These are phyloP conservation scores for Babyrousa celebensis DNA, from an alignment of 2,797 vertebrate genomes.

Conservation along the genomic window DNA sequence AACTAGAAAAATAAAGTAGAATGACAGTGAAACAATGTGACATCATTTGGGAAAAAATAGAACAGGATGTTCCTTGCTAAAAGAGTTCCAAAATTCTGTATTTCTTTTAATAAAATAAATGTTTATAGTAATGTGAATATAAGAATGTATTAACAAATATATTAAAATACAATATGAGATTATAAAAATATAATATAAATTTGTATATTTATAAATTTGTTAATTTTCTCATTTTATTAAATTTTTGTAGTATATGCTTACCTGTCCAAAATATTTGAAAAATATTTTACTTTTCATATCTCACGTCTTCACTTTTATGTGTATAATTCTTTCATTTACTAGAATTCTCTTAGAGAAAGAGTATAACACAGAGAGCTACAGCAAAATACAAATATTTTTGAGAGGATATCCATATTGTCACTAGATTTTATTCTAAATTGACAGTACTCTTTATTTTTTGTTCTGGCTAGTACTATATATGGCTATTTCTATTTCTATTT, in stretches of 20 bases:
- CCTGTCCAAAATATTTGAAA: conserved; percentile 27
- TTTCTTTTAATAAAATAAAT: conserved; percentile 51
- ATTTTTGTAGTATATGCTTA: conserved; percentile 14
- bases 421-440: conserved; percentile 66
- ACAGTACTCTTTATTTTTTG: background rate
- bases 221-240: conserved; percentile 33
- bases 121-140: background rate
- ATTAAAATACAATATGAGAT: background rate
- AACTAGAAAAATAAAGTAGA: conserved; percentile 26
- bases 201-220: background rate
- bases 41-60: background rate
- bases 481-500: conserved; percentile 58
- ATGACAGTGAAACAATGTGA: background rate
- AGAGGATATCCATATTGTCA: conserved; percentile 1
- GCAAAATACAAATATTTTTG: conserved; percentile 64
- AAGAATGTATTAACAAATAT: background rate
- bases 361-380: background rate
- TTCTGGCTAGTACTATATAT: background rate
- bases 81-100: conserved; percentile 38
- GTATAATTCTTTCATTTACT: background rate
- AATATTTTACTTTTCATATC: conserved; percentile 25
- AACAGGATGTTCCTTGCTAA: background rate
- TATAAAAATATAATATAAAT: background rate
- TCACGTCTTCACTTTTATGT: background rate
- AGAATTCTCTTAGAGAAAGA: conserved; percentile 52